A percentile compares a stretch with the other conserved stretches of the same genome.
Conservation (phyloP, 2,888 invertebrate genomes). For the Proisotoma minuta region DNA sequence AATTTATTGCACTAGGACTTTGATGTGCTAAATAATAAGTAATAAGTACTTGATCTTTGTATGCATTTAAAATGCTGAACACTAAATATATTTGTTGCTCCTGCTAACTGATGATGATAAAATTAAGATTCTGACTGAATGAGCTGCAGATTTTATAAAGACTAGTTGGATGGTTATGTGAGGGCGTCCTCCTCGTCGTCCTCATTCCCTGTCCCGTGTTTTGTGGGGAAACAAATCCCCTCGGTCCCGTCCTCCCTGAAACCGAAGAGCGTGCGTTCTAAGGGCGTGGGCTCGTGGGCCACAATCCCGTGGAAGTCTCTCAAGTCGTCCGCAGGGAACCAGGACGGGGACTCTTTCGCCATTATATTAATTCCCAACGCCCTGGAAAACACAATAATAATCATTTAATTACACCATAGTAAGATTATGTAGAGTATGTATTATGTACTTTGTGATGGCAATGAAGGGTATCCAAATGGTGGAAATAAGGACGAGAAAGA, state of each 20-base stretch:
- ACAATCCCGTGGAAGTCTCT: constrained; percentile 85
- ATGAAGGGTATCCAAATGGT: constrained; percentile 82
- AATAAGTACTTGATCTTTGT: too few species aligned
- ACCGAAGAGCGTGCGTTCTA: constrained; percentile 76
- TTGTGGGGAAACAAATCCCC: constrained; percentile 72
- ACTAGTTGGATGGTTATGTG: constrained; percentile 22
- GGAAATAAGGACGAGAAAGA: constrained; percentile 69
- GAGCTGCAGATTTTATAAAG: too few species aligned
- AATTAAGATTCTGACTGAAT: too few species aligned
- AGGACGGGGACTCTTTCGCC: constrained; percentile 82
- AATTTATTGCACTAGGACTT: too few species aligned
- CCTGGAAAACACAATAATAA: constrained; percentile 53
- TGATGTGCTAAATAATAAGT: too few species aligned
- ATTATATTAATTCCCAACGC: constrained; percentile 72
- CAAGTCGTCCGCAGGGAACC: constrained; percentile 85
- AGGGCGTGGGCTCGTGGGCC: constrained; percentile 71
- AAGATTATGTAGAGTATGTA: not conserved
- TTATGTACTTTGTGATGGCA: constrained; percentile 68
- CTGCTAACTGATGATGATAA: too few species aligned
- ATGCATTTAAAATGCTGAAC: too few species aligned
- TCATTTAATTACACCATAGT: not conserved
- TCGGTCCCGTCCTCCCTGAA: constrained; percentile 77
- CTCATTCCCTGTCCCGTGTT: constrained; percentile 57
- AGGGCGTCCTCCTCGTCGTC: constrained; percentile 50
- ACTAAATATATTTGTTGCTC: too few species aligned